phyloP scores from a whole-genome alignment of 2,797 vertebrate genomes.

The Synanceia verrucosa region DNA sequence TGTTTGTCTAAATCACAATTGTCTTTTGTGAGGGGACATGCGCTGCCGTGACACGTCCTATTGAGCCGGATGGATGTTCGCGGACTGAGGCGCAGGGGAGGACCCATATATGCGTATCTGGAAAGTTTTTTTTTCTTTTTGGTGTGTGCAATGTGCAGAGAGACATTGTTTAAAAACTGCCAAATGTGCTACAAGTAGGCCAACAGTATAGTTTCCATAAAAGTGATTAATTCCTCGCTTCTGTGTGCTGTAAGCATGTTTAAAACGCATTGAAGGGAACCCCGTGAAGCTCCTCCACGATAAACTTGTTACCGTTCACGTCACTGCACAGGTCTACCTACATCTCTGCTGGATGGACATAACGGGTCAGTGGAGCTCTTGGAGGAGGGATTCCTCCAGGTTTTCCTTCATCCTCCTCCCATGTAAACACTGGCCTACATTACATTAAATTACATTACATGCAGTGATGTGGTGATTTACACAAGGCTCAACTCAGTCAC shows the following conservation, averaged over 20 bases:
- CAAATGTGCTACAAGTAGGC: neutral
- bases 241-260: constrained; percentile 35
- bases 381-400: constrained; percentile 42
- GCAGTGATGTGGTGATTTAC: neutral
- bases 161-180: neutral
- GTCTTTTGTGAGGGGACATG: constrained; percentile 93
- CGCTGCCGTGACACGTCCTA: constrained; percentile 93
- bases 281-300: constrained; percentile 13
- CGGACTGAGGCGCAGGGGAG: constrained; percentile 84
- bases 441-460: neutral
- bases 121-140: constrained; percentile 75
- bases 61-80: constrained; percentile 95
- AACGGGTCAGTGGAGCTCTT: constrained; percentile 53
- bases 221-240: constrained; percentile 48
- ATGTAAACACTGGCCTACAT: constrained; percentile 19
- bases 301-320: constrained; percentile 54
- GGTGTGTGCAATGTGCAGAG: no score
- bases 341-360: constrained; percentile 56
- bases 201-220: neutral
- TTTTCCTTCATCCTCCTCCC: constrained; percentile 24
- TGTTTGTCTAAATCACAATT: constrained; percentile 99
- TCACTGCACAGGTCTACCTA: constrained; percentile 29
- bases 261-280: constrained; percentile 23
- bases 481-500: neutral
- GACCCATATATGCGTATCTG: constrained; percentile 89